Evolutionary conservation across 92 coral and sea anemone genomes (phyloP).

Genomic region (Phymanthus crucifer): DNA sequence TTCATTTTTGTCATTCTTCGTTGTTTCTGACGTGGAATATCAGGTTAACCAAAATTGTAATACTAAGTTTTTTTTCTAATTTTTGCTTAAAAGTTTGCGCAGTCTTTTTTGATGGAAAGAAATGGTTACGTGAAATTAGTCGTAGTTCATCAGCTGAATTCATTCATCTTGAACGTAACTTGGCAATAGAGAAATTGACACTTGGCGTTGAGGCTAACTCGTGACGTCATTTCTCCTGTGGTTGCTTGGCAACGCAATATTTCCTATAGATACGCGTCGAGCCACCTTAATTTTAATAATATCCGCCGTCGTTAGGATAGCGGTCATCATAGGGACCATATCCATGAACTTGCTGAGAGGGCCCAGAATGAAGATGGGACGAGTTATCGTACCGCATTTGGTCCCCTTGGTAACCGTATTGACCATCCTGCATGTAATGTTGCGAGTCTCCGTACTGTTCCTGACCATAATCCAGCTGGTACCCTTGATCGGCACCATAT

Average conservation of each 20-base stretch:
- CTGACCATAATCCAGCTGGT: constrained; percentile 64
- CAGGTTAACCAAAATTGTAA: neutral
- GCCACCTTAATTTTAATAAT: constrained; percentile 15
- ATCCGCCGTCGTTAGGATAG: constrained; percentile 49
- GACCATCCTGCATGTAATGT: constrained; percentile 71
- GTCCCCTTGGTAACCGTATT: constrained; percentile 54
- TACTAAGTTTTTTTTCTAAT: neutral
- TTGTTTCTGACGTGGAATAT: neutral
- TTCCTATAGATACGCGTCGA: neutral
- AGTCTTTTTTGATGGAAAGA: too few relatives aligned
- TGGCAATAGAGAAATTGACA: neutral
- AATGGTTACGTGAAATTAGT: neutral
- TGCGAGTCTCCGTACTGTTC: constrained; percentile 70
- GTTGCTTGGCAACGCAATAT: constrained; percentile 20
- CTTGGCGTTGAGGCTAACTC: neutral
- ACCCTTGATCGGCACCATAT: constrained; percentile 71
- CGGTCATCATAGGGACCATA: constrained; percentile 63
- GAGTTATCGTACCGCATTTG: constrained; percentile 31
- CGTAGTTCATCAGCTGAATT: neutral
- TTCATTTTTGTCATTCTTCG: too few relatives aligned
- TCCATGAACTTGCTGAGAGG: constrained; percentile 33
- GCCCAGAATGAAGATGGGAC: constrained; percentile 7
- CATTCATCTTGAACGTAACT: neutral
- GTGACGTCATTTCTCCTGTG: neutral
- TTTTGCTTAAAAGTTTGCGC: too few relatives aligned